Conservation (phyloP, 2,888 invertebrate species). For the Sphaeridia pumilis region DNA sequence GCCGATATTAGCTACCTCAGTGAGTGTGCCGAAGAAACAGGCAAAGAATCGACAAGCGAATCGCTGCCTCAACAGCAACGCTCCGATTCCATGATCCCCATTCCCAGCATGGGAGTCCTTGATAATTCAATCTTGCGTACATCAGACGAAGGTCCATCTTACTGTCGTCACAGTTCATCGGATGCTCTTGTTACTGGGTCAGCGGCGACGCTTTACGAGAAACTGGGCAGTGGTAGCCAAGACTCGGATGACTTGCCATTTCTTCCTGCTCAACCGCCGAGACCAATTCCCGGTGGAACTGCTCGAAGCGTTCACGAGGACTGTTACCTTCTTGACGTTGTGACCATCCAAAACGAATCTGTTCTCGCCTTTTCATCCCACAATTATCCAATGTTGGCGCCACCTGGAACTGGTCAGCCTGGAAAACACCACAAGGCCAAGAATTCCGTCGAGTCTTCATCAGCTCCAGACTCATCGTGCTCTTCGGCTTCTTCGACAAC, state of each 20-base stretch:
- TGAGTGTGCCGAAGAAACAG: constrained; percentile 5
- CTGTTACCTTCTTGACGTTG: constrained; percentile 29
- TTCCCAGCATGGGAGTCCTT: not conserved
- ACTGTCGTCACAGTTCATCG: not conserved
- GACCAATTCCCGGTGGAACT: not conserved
- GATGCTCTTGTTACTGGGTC: not conserved
- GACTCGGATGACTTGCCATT: not conserved
- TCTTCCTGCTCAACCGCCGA: not conserved
- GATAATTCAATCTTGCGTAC: not conserved
- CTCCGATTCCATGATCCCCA: not conserved
- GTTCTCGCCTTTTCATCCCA: constrained; percentile 22
- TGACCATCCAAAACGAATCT: constrained; percentile 29
- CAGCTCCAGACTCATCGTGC: constrained; percentile 8
- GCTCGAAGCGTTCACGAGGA: constrained; percentile 14
- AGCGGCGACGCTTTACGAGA: not conserved
- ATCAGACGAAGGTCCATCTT: not conserved
- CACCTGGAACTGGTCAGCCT: not conserved
- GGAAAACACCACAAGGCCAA: not conserved
- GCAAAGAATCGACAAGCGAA: too few relatives aligned
- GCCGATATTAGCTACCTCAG: constrained; percentile 18
- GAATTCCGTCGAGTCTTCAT: not conserved
- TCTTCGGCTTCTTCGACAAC: constrained; percentile 14
- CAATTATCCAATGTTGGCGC: not conserved
- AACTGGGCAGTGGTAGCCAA: not conserved
- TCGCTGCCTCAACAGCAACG: too few relatives aligned